Percentiles rank a stretch among this genome's conserved stretches.
Conservation (phyloP, 2,888 invertebrate genomes). For the Acronicta psi region DNA sequence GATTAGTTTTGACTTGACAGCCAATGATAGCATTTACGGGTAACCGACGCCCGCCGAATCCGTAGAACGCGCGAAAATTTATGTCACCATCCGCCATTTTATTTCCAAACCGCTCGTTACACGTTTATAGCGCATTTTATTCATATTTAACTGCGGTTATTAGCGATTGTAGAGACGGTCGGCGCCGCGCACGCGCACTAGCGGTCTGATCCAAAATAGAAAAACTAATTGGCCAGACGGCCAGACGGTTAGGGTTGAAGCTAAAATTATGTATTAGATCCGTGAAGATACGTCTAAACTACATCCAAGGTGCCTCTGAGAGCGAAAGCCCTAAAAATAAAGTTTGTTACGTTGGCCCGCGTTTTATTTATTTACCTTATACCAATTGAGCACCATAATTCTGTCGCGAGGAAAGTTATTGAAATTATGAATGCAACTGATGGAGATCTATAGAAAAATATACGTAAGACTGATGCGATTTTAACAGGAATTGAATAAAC, state of each 20-base stretch:
- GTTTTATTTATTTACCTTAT: constrained; percentile 31
- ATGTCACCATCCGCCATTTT: constrained; percentile 60
- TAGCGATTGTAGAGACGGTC: constrained; percentile 60
- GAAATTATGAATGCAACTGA: constrained; percentile 1
- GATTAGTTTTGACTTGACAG: constrained; percentile 29
- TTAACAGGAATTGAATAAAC: too few species aligned
- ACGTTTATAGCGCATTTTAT: constrained; percentile 67
- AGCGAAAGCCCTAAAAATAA: constrained; percentile 63
- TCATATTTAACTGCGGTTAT: constrained; percentile 63
- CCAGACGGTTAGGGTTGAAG: constrained; percentile 77
- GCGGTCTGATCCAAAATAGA: constrained; percentile 80
- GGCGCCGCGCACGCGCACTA: constrained; percentile 64
- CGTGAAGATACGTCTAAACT: constrained; percentile 65
- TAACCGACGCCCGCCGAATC: constrained; percentile 39
- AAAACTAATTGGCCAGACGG: constrained; percentile 82
- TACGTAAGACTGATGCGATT: not conserved
- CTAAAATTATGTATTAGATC: constrained; percentile 75
- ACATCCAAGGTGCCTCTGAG: constrained; percentile 45
- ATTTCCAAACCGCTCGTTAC: constrained; percentile 54
- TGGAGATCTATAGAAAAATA: not conserved
- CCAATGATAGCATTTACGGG: constrained; percentile 33
- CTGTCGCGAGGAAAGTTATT: constrained; percentile 9
- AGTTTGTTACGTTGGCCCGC: constrained; percentile 35
- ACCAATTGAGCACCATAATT: constrained; percentile 2
- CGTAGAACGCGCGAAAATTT: constrained; percentile 50